phyloP scores from a whole-genome alignment of 2,797 vertebrate genomes.

The Anguilla pacifica region DNA sequence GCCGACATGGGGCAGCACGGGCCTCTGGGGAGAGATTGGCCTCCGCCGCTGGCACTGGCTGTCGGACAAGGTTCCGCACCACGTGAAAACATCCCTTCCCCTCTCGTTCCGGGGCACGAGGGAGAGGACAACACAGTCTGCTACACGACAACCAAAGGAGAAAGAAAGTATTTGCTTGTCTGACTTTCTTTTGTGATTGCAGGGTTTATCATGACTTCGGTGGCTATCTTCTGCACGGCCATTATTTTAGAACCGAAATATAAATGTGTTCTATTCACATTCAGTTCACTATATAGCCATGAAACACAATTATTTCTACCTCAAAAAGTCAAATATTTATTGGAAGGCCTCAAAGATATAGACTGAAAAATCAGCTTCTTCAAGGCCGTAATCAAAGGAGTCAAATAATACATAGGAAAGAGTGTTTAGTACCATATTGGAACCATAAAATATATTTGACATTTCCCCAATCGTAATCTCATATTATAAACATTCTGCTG shows the following conservation, averaged over 20 bases:
- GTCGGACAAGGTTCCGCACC: slow-evolving; percentile 40
- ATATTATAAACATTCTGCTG: neutral
- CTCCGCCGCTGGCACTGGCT: slow-evolving; percentile 33
- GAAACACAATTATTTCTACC: neutral
- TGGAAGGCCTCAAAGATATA: neutral
- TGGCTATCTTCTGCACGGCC: neutral
- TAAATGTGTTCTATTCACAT: neutral
- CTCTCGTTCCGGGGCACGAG: slow-evolving; percentile 41
- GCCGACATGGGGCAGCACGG: slow-evolving; percentile 62
- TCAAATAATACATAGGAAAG: neutral
- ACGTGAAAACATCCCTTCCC: slow-evolving; percentile 43
- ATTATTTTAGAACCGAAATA: neutral
- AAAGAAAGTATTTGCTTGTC: neutral
- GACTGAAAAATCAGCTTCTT: neutral
- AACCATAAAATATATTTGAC: neutral
- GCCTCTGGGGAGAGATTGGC: slow-evolving; percentile 57
- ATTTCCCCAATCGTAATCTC: neutral
- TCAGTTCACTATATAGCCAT: neutral
- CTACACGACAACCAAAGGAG: slow-evolving; percentile 44
- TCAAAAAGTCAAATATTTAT: neutral
- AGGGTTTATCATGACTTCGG: neutral
- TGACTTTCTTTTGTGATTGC: neutral
- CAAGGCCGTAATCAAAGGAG: no score
- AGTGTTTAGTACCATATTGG: neutral
- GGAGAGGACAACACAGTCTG: slow-evolving; percentile 54